Percentiles rank a stretch among this genome's conserved stretches.
Evolutionary conservation across 2,888 invertebrate species (phyloP).

Genomic region (Thyatira batis): DNA sequence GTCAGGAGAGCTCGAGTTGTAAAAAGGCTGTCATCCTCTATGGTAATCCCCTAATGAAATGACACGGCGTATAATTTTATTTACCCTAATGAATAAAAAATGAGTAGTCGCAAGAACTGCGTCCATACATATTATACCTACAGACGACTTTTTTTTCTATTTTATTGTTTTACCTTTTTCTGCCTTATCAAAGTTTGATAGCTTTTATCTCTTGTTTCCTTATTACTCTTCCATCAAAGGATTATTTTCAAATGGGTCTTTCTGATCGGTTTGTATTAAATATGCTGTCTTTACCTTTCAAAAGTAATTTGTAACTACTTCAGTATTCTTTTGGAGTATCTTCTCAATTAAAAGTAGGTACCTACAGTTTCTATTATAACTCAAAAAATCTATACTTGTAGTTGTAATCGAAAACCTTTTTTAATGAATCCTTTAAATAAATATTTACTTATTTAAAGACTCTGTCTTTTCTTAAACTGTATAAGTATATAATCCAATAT

Average conservation of each 20-base stretch:
- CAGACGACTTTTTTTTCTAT: slow-evolving; percentile 2
- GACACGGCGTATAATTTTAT: slow-evolving; percentile 54
- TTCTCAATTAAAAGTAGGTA: too few species aligned
- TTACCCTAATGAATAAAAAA: slow-evolving; percentile 55
- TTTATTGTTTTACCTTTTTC: background rate
- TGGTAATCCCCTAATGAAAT: slow-evolving; percentile 50
- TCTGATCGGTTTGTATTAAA: background rate
- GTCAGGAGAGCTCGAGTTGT: slow-evolving; percentile 3
- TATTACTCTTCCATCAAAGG: background rate
- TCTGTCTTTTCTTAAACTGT: too few species aligned
- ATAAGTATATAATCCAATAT: too few species aligned
- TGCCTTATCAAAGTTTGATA: background rate
- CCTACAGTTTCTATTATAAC: too few species aligned
- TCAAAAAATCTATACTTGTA: background rate
- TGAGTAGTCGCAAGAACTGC: slow-evolving; percentile 27
- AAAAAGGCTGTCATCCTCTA: slow-evolving; percentile 33
- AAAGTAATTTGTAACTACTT: background rate
- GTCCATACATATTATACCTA: slow-evolving; percentile 5
- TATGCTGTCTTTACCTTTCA: background rate
- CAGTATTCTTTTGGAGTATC: too few species aligned
- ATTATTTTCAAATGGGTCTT: background rate
- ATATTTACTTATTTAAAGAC: too few species aligned
- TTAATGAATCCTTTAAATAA: too few species aligned
- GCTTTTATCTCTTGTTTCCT: background rate
- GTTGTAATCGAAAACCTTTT: too few species aligned